A percentile compares a stretch with the other conserved stretches of the same genome.
These are phyloP conservation scores for Toxotes chatareus DNA, from an alignment of 2,113 vertebrate genomes.

Conservation along the genomic window DNA sequence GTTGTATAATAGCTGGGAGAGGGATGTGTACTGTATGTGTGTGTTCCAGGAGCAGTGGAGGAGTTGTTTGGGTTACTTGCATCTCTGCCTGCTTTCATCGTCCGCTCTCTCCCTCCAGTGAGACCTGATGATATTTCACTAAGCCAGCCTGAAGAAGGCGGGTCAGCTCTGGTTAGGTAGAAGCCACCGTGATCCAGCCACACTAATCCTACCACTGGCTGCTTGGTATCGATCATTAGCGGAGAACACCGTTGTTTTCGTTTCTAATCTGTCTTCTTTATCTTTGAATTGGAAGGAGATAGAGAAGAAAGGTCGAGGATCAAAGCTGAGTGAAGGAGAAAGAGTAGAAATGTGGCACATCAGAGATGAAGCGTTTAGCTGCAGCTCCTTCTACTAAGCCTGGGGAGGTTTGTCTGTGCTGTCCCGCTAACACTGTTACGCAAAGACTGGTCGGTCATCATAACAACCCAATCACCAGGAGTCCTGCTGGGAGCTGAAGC, in stretches of 20 bases:
- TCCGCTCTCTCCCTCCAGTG: constrained; percentile 17
- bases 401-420: constrained; percentile 18
- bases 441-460: constrained; percentile 16
- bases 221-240: constrained; percentile 8
- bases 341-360: constrained; percentile 15
- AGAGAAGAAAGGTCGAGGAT: neutral
- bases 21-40: constrained; percentile 9
- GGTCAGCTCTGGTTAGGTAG: constrained; percentile 15
- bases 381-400: neutral
- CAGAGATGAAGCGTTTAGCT: constrained; percentile 5
- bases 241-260: constrained; percentile 17
- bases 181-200: constrained; percentile 14
- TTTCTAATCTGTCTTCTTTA: constrained; percentile 22
- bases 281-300: constrained; percentile 20
- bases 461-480: constrained; percentile 24
- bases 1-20: constrained; percentile 60
- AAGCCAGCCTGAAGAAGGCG: constrained; percentile 1
- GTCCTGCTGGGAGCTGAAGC: constrained; percentile 1
- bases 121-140: constrained; percentile 28
- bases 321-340: constrained; percentile 11
- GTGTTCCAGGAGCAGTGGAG: constrained; percentile 45
- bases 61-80: constrained; percentile 60
- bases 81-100: neutral
- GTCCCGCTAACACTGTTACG: constrained; percentile 22
- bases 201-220: constrained; percentile 30